Percentiles rank a stretch among this genome's conserved stretches.
These are phyloP conservation scores for Phymorhynchus buccinoides DNA, from an alignment of 1,140 invertebrate species.

Conservation along the genomic window DNA sequence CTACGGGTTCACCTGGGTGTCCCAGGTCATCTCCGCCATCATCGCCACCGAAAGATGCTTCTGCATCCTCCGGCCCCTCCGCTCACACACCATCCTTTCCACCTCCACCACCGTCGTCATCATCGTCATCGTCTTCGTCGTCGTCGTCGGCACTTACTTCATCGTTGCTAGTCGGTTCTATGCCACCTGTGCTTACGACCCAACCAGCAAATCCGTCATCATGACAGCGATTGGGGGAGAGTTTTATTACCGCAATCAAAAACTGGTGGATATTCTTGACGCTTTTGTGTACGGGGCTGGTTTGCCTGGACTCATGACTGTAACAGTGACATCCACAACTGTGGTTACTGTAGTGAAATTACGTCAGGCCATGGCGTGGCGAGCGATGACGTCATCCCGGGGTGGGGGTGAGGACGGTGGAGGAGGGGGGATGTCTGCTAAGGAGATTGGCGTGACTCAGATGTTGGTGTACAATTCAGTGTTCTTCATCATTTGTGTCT, in stretches of 20 bases:
- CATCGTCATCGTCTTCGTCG: conserved; percentile 19
- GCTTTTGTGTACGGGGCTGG: background rate
- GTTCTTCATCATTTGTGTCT: background rate
- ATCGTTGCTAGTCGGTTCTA: conserved; percentile 1
- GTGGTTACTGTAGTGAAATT: background rate
- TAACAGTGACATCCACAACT: background rate
- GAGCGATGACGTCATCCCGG: background rate
- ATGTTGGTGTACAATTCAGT: background rate
- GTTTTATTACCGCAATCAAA: background rate
- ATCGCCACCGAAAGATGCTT: conserved; percentile 37
- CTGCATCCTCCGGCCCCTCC: conserved; percentile 22
- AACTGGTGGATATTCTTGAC: background rate
- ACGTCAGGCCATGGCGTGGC: background rate
- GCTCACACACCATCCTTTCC: conserved; percentile 4
- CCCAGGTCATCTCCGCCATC: conserved; percentile 13
- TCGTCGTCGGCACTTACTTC: background rate
- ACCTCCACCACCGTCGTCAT: background rate
- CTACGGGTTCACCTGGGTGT: background rate
- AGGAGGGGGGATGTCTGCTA: background rate
- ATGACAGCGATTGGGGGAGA: background rate
- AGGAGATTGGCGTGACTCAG: conserved; percentile 3
- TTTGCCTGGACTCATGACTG: background rate
- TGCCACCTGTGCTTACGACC: conserved; percentile 3
- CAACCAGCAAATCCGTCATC: background rate
- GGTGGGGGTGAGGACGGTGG: background rate